These are phyloP conservation scores for Enteromius paludinosus DNA, from an alignment of 2,797 vertebrate genomes.

Conservation along the genomic window DNA sequence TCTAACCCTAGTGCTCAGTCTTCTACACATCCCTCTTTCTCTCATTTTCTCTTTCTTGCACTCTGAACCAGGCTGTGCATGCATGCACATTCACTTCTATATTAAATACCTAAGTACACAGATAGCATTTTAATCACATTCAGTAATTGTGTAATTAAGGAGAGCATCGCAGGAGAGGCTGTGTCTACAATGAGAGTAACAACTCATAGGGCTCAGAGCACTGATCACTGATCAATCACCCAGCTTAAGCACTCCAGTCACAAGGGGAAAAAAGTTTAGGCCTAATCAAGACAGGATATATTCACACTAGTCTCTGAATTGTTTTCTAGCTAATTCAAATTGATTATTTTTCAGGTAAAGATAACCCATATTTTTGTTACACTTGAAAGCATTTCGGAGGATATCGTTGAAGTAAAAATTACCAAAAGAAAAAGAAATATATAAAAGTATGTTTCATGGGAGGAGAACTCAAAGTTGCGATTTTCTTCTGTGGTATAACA, in stretches of 20 bases:
- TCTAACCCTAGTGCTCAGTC: constrained; percentile 59
- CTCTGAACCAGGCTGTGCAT: neutral
- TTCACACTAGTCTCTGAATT: constrained; percentile 48
- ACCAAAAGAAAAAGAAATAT: constrained; percentile 25
- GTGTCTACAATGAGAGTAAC: constrained; percentile 63
- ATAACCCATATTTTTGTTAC: constrained; percentile 17
- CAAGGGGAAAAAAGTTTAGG: constrained; percentile 48
- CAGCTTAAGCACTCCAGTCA: constrained; percentile 61
- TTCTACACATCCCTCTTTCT: constrained; percentile 40
- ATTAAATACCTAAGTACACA: neutral
- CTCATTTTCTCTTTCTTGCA: neutral
- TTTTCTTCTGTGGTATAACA: constrained; percentile 53
- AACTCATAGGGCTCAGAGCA: constrained; percentile 52
- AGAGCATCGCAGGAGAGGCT: constrained; percentile 47
- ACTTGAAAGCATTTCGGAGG: neutral
- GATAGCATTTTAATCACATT: constrained; percentile 43
- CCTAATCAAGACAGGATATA: constrained; percentile 42
- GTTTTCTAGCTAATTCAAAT: constrained; percentile 15
- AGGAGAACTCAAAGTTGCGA: constrained; percentile 46
- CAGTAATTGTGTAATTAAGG: constrained; percentile 18
- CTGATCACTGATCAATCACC: constrained; percentile 54
- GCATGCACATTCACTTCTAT: neutral
- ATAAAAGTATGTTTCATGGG: neutral
- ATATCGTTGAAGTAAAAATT: neutral
- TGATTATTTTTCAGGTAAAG: neutral